Conservation (phyloP, 2,888 invertebrate species). For the Cheilosia vernalis region DNA sequence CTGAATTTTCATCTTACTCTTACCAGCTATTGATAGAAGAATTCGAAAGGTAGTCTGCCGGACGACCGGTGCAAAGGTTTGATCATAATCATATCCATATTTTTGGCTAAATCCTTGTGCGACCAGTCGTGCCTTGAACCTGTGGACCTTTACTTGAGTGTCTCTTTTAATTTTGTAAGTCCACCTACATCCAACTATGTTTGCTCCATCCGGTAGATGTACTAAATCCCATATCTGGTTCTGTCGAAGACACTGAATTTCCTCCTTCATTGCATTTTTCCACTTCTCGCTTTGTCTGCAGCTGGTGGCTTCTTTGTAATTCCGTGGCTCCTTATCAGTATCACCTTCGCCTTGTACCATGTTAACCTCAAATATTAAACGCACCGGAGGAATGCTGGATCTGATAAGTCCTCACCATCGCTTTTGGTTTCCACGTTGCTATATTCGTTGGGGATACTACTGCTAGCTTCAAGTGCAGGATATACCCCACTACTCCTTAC, state of each 20-base stretch:
- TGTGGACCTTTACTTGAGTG: background rate
- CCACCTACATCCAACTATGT: background rate
- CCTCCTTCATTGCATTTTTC: too few species aligned
- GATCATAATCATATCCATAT: background rate
- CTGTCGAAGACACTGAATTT: too few species aligned
- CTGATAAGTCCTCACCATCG: background rate
- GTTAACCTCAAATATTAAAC: too few species aligned
- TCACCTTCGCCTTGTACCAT: background rate
- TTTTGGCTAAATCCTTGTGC: slow-evolving; percentile 1
- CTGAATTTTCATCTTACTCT: slow-evolving; percentile 8
- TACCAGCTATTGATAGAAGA: background rate
- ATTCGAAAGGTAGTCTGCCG: slow-evolving; percentile 3
- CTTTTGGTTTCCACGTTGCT: background rate
- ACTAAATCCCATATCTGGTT: too few species aligned
- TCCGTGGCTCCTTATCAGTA: background rate
- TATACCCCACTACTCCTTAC: too few species aligned
- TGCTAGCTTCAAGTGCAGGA: too few species aligned
- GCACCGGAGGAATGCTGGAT: too few species aligned
- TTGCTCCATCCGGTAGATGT: too few species aligned
- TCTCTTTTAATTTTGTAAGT: slow-evolving; percentile 6
- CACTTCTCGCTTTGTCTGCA: background rate
- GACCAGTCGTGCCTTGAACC: slow-evolving; percentile 10
- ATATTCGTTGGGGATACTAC: background rate
- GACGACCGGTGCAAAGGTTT: background rate
- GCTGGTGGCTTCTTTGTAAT: background rate